Conservation (phyloP, 2,888 invertebrate genomes). For the Lepidocyrtinus sp. region DNA sequence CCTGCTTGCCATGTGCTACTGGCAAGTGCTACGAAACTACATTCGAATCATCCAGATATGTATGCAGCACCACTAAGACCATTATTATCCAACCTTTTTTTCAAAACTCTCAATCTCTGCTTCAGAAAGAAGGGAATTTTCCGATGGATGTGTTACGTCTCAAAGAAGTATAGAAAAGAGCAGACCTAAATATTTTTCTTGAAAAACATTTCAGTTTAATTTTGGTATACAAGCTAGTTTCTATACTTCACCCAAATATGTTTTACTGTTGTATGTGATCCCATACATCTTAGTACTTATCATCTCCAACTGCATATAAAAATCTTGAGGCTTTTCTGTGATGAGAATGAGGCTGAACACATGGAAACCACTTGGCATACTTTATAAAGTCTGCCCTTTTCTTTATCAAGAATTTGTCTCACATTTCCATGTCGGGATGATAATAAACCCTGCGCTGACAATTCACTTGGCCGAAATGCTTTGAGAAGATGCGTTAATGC, state of each 20-base stretch:
- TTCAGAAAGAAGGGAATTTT: constrained; percentile 1
- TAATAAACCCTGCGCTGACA: too few species aligned
- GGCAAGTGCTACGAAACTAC: constrained; percentile 49
- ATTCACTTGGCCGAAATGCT: too few species aligned
- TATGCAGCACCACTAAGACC: not conserved
- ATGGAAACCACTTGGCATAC: constrained; percentile 19
- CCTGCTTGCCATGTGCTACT: constrained; percentile 51
- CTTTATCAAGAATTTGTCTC: not conserved
- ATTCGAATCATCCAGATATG: not conserved
- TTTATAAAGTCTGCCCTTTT: not conserved
- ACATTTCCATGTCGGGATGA: too few species aligned
- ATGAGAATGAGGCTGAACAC: constrained; percentile 32
- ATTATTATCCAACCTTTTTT: too few species aligned
- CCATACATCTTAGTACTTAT: not conserved
- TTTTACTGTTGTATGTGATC: not conserved
- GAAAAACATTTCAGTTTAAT: constrained; percentile 5
- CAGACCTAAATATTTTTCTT: constrained; percentile 11
- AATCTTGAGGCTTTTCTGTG: constrained; percentile 6
- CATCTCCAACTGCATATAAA: constrained; percentile 1
- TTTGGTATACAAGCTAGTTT: not conserved
- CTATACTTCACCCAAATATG: not conserved
- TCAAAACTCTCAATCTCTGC: not conserved
- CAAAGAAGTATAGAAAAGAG: not conserved
- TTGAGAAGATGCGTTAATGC: too few species aligned
- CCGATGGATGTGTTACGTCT: not conserved